Evolutionary conservation across 2,797 vertebrate genomes (phyloP).

Genomic region (Enteromius afrohamiltoni): DNA sequence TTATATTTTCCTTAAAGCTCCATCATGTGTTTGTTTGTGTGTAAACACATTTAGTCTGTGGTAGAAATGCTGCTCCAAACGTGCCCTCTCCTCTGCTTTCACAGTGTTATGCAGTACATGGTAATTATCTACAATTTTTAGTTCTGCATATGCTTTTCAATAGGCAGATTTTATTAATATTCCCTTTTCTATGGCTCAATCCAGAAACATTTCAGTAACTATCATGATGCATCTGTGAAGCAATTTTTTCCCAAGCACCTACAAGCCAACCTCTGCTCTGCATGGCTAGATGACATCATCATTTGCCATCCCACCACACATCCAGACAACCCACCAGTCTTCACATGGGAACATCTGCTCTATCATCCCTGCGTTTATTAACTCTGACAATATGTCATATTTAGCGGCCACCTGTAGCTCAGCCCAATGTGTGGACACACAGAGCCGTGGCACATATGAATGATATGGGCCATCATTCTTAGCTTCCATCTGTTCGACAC

Average conservation of each 20-base stretch:
- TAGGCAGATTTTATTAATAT: not conserved
- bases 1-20: not conserved
- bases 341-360: slow-evolving; percentile 20
- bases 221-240: not conserved
- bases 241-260: not conserved
- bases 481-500: slow-evolving; percentile 36
- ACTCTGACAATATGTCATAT: slow-evolving; percentile 35
- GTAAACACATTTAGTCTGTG: not conserved
- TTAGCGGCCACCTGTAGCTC: slow-evolving; percentile 40
- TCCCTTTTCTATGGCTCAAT: not conserved
- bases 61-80: not conserved
- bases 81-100: not conserved
- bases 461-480: slow-evolving; percentile 22
- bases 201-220: not conserved
- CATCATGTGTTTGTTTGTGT: not conserved
- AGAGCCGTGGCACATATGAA: slow-evolving; percentile 24
- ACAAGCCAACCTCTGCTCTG: not conserved
- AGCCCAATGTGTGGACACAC: slow-evolving; percentile 32
- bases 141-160: not conserved
- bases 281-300: slow-evolving; percentile 1
- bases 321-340: slow-evolving; percentile 3
- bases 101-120: not conserved
- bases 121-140: not conserved
- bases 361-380: slow-evolving; percentile 32
- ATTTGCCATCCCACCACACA: not conserved